Percentiles rank a stretch among this genome's conserved stretches.
phyloP scores from a whole-genome alignment of 2,888 invertebrate genomes.

The Nyleta sp. region DNA sequence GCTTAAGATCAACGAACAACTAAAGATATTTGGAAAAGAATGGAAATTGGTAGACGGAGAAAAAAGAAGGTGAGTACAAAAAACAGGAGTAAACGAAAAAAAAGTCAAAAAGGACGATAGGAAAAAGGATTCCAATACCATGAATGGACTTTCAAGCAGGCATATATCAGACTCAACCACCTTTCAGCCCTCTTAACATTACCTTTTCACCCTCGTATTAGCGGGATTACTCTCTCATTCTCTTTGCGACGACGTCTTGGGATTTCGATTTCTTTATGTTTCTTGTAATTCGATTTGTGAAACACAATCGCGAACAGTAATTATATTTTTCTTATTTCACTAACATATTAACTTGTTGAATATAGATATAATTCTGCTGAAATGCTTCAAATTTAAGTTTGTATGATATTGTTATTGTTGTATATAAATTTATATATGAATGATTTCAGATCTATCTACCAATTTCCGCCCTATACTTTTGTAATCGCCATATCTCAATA shows the following conservation, averaged over 20 bases:
- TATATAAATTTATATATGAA: no score
- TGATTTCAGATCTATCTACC: no score
- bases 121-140: constrained; percentile 76
- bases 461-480: no score
- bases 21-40: constrained; percentile 1
- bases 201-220: constrained; percentile 64
- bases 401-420: no score
- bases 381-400: no score
- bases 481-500: no score
- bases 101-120: constrained; percentile 32
- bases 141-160: constrained; percentile 82
- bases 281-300: constrained; percentile 8
- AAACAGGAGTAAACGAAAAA: constrained; percentile 7
- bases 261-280: constrained; percentile 17
- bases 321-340: constrained; percentile 8
- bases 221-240: constrained; percentile 60
- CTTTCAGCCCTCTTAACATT: constrained; percentile 51
- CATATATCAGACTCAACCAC: constrained; percentile 75
- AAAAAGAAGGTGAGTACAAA: background rate
- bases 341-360: no score
- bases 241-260: constrained; percentile 28
- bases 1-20: background rate
- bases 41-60: background rate
- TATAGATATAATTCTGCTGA: no score
- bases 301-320: background rate